phyloP scores from a whole-genome alignment of 2,113 vertebrate species.

The Thermophis baileyi region DNA sequence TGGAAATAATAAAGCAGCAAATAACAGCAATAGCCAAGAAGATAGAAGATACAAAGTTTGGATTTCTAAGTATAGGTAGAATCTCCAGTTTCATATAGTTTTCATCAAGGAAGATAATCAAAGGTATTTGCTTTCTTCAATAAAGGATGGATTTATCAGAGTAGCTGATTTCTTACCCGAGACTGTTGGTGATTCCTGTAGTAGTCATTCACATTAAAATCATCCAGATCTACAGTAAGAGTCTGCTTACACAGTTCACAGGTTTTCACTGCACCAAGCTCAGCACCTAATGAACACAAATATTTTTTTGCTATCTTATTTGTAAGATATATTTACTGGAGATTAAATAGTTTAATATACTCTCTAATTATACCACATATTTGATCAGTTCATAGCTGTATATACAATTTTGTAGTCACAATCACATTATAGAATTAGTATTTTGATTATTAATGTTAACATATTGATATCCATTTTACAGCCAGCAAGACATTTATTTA shows the following conservation, averaged over 20 bases:
- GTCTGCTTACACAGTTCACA: slow-evolving; percentile 65
- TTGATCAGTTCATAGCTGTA: no score
- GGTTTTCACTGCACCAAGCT: slow-evolving; percentile 53
- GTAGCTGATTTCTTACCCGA: slow-evolving; percentile 44
- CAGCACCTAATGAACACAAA: slow-evolving; percentile 54
- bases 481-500: neutral
- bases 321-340: neutral
- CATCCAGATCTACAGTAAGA: slow-evolving; percentile 45
- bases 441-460: neutral
- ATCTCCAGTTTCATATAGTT: neutral
- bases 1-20: neutral
- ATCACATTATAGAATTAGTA: neutral
- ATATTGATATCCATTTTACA: neutral
- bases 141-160: neutral
- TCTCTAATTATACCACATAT: neutral
- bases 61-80: neutral
- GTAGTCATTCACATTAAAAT: slow-evolving; percentile 48
- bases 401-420: neutral
- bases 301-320: neutral
- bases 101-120: neutral
- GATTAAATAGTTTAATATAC: slow-evolving; percentile 14
- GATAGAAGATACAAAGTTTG: neutral
- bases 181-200: slow-evolving; percentile 58
- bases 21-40: neutral
- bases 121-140: slow-evolving; percentile 23